Evolutionary conservation across 2,797 vertebrate species (phyloP).

Genomic region (Sebastes iracundus): DNA sequence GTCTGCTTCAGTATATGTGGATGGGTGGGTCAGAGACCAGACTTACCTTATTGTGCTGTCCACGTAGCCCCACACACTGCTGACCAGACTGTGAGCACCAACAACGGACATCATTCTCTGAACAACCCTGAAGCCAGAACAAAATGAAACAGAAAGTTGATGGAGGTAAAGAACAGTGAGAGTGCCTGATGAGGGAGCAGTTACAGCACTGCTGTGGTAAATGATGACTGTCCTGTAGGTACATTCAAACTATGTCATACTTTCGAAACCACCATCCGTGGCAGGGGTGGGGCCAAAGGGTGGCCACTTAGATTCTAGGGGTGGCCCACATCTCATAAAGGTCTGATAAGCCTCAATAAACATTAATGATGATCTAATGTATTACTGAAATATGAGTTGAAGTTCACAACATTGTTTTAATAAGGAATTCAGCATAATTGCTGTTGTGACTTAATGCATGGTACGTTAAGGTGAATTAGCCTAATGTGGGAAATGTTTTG

Average conservation of each 20-base stretch:
- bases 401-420: no score
- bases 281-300: no score
- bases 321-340: no score
- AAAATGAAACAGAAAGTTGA: neutral
- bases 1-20: neutral
- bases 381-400: no score
- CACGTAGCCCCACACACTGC: conserved; percentile 70
- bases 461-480: no score
- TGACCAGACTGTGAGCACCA: conserved; percentile 62
- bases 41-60: conserved; percentile 73
- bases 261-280: neutral
- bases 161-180: neutral
- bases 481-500: no score
- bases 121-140: conserved; percentile 63
- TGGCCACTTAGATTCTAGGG: no score
- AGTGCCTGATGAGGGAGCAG: neutral
- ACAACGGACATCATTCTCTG: conserved; percentile 60
- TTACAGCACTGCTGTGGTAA: neutral
- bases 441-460: no score
- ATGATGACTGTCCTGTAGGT: neutral
- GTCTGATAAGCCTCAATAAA: no score
- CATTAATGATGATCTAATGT: no score
- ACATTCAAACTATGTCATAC: neutral
- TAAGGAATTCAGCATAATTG: no score
- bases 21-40: neutral